phyloP scores from a whole-genome alignment of 64 coral and sea anemone genomes.

The Catalaphyllia jardinei region DNA sequence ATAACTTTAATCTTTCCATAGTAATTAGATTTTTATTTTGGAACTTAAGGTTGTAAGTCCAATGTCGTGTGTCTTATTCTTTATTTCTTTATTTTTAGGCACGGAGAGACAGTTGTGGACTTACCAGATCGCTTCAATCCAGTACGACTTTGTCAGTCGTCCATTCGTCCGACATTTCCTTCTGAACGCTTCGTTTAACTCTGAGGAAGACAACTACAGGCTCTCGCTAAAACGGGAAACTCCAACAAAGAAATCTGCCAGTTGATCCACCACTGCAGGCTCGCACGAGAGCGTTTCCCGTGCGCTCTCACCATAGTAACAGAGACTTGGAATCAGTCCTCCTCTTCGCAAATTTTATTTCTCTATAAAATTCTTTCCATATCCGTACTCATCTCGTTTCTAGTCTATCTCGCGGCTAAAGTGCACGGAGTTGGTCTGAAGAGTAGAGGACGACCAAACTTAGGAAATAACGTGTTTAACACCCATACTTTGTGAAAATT shows the following conservation, averaged over 20 bases:
- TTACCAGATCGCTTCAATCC: conserved; percentile 78
- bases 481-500: not conserved
- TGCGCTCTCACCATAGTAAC: not conserved
- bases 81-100: conserved; percentile 7
- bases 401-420: not conserved
- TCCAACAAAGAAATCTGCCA: conserved; percentile 35
- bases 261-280: not conserved
- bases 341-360: not conserved
- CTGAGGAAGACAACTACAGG: conserved; percentile 93
- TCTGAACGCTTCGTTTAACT: conserved; percentile 81
- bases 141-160: conserved; percentile 76
- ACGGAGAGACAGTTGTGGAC: conserved; percentile 76
- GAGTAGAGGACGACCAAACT: not conserved
- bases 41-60: not conserved
- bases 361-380: too few species aligned
- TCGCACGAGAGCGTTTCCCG: not conserved
- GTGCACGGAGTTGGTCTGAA: not conserved
- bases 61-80: not conserved
- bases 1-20: too few species aligned
- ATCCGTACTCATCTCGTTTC: not conserved
- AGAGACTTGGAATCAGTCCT: not conserved
- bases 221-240: conserved; percentile 78
- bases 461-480: not conserved
- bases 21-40: too few species aligned
- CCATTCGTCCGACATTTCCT: conserved; percentile 70